Base-by-base conservation (phyloP, 2,888 invertebrate genomes). In the Andrena minutula region DNA sequence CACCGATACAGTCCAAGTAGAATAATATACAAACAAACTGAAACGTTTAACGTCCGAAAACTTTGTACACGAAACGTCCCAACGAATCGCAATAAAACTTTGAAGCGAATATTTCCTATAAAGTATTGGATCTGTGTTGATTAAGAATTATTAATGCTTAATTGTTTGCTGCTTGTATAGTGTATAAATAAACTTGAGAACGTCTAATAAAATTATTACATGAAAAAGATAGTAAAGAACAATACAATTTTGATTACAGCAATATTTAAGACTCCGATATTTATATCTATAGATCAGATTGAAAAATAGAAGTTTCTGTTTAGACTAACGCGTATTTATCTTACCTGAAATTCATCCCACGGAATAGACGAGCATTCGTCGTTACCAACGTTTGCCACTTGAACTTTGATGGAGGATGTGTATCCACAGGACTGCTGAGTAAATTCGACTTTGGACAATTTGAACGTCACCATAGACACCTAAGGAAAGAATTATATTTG, bases 281-380 rank as follows among this genome's bases (percentile, higher is more conserved):
- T 79, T 72, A 71, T 51, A 68, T 51, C 73, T 83, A 75, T 84
- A 53, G 51, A 56, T 70, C 75, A 64, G 35, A 47, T 77, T 51
- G 68, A 81, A 75, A 75, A 76, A 58, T 70, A 87, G 74, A 75
- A 83, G 68, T 58, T 80, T 70, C 53, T 60, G 20, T 71, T 63
- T n/a, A 30, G 12, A 8, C 7, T 35, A 58, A 68, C 47, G 12
- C 6, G 70, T 61, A 8, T 83, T 77, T 47, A 51, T 60, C 92
- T 94, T 94, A 98, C 98, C 97, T 99, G 98, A 95, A 99, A 97
- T 94, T 98, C 98, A 92, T 98, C 98, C 97, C 98, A 98, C 0
- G 97, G 97, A 92, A 99, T 98, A 58, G 97, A 96, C 56, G 96
- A 96, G 91, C 98, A 98, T 94, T 99, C 98, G 90, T 98, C 97